phyloP scores from a whole-genome alignment of 2,797 vertebrate genomes.

The Chloroceryle inda region DNA sequence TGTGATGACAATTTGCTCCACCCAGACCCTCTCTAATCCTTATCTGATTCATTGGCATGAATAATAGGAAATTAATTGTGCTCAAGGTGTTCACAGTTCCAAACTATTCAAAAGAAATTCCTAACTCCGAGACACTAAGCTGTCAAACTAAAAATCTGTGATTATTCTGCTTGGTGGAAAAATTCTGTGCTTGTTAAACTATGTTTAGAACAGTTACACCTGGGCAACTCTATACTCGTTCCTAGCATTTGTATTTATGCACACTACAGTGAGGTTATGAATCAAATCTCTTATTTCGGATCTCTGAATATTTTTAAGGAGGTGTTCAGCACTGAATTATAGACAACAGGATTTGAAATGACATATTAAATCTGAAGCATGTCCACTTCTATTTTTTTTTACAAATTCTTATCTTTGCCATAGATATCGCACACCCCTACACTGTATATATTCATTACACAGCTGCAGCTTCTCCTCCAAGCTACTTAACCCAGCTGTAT shows the following conservation, averaged over 20 bases:
- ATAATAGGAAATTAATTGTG: not conserved
- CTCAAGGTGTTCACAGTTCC: not conserved
- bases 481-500: slow-evolving; percentile 59
- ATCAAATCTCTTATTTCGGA: not conserved
- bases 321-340: not conserved
- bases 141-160: not conserved
- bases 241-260: not conserved
- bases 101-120: not conserved
- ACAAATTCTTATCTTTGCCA: not conserved
- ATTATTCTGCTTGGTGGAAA: not conserved
- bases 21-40: not conserved
- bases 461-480: slow-evolving; percentile 61
- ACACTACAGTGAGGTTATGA: not conserved
- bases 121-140: not conserved
- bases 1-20: slow-evolving; percentile 19
- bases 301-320: not conserved
- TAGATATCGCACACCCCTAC: slow-evolving; percentile 12
- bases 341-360: not conserved
- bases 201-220: not conserved
- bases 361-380: not conserved
- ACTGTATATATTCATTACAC: slow-evolving; percentile 29
- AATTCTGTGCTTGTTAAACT: not conserved
- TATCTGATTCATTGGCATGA: not conserved
- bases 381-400: not conserved
- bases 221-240: not conserved